Conservation (phyloP, 2,797 vertebrate genomes). For the Tympanoctomys barrerae region DNA sequence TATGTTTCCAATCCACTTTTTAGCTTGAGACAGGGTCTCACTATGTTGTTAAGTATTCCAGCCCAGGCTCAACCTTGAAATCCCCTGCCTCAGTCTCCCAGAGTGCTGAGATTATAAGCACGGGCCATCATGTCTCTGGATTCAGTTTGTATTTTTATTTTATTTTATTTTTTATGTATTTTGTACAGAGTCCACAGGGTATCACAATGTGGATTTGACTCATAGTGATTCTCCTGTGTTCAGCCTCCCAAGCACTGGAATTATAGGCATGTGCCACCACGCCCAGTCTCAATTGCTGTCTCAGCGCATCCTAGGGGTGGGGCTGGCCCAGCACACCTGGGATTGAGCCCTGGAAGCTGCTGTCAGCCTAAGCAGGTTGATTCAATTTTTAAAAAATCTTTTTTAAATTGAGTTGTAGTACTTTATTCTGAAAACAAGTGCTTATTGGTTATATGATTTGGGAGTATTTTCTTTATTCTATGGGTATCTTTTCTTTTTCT, state of each 20-base stretch:
- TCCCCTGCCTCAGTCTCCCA: background rate
- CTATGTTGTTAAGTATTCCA: background rate
- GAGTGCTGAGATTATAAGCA: background rate
- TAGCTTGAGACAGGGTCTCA: background rate
- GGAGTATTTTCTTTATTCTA: slow-evolving; percentile 3
- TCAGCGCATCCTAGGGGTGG: too few relatives aligned
- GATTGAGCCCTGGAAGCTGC: too few relatives aligned
- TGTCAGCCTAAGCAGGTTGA: too few relatives aligned
- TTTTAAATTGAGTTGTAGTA: background rate
- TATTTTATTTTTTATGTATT: background rate
- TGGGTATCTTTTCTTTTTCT: background rate
- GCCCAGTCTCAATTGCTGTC: too few relatives aligned
- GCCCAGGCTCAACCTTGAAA: background rate
- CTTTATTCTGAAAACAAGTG: background rate
- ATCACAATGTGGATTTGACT: too few relatives aligned
- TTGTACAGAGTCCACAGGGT: too few relatives aligned
- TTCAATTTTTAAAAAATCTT: background rate
- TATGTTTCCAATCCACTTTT: background rate
- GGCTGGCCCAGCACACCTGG: too few relatives aligned
- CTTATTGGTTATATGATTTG: background rate
- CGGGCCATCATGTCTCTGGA: background rate
- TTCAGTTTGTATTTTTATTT: background rate
- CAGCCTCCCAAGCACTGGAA: too few relatives aligned
- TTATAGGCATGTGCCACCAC: too few relatives aligned
- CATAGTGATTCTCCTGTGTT: too few relatives aligned